These are phyloP conservation scores for Semaprochilodus insignis DNA, from an alignment of 2,797 vertebrate species.

Conservation along the genomic window DNA sequence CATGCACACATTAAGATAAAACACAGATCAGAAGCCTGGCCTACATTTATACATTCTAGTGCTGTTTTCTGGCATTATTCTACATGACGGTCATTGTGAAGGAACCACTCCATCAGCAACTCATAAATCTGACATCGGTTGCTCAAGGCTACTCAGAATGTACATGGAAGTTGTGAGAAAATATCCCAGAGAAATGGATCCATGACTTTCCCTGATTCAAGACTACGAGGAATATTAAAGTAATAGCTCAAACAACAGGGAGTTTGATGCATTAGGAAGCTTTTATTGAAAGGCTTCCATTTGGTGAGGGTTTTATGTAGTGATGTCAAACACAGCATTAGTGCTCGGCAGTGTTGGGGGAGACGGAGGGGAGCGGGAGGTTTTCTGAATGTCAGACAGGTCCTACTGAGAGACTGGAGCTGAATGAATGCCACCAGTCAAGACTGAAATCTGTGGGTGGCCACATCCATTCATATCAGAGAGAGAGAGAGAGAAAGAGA, in stretches of 20 bases:
- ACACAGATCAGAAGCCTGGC: no score
- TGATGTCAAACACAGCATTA: slow-evolving; percentile 11
- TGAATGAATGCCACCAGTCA: slow-evolving; percentile 32
- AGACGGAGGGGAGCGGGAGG: slow-evolving; percentile 26
- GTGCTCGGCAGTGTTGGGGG: not conserved
- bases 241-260: not conserved
- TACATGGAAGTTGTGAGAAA: no score
- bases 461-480: slow-evolving; percentile 44
- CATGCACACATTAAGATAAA: no score
- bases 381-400: slow-evolving; percentile 43
- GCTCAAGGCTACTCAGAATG: no score
- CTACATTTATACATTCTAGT: no score
- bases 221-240: not conserved
- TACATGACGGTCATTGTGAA: no score
- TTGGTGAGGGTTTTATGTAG: slow-evolving; percentile 6
- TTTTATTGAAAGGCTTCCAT: slow-evolving; percentile 28
- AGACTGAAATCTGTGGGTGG: slow-evolving; percentile 25
- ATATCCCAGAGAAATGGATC: not conserved
- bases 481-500: slow-evolving; percentile 14
- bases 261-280: not conserved
- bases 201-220: not conserved
- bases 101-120: no score
- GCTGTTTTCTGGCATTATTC: no score
- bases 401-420: slow-evolving; percentile 43
- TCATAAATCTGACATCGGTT: no score